Conservation (phyloP, 2,888 invertebrate genomes). For the Stenotaenia linearis region DNA sequence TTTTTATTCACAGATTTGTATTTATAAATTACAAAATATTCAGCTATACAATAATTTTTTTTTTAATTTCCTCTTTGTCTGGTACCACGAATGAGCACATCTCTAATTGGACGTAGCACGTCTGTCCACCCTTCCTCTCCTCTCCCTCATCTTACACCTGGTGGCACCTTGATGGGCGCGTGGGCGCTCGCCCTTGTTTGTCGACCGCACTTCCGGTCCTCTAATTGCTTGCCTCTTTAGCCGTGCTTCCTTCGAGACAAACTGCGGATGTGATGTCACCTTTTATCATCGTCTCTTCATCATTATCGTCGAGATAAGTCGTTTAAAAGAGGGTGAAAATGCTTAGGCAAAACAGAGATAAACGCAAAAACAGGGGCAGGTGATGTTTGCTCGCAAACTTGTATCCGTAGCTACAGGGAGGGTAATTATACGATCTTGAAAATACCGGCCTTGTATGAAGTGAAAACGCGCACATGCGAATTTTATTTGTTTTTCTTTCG, state of each 20-base stretch:
- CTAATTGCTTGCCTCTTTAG: conserved; percentile 8
- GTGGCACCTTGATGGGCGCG: conserved; percentile 26
- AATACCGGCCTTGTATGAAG: not conserved
- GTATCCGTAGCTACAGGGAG: not conserved
- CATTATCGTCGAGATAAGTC: not conserved
- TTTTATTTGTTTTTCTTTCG: not conserved
- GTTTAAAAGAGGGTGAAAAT: not conserved
- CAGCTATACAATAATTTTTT: not conserved
- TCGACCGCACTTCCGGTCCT: conserved; percentile 1
- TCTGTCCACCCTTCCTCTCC: not conserved
- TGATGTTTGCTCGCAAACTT: not conserved
- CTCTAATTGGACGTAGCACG: conserved; percentile 12
- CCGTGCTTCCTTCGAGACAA: not conserved
- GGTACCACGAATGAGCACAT: conserved; percentile 13
- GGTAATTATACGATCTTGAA: not conserved
- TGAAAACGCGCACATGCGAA: not conserved
- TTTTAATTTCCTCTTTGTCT: not conserved
- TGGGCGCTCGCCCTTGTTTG: conserved; percentile 19
- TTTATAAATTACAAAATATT: not conserved
- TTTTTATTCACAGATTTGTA: not conserved
- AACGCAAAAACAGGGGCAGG: not conserved
- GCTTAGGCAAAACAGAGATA: not conserved
- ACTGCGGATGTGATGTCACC: not conserved
- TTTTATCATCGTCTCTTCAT: not conserved
- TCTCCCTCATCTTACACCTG: conserved; percentile 13